phyloP scores from a whole-genome alignment of 2,888 invertebrate species.

The Tipula confusa region DNA sequence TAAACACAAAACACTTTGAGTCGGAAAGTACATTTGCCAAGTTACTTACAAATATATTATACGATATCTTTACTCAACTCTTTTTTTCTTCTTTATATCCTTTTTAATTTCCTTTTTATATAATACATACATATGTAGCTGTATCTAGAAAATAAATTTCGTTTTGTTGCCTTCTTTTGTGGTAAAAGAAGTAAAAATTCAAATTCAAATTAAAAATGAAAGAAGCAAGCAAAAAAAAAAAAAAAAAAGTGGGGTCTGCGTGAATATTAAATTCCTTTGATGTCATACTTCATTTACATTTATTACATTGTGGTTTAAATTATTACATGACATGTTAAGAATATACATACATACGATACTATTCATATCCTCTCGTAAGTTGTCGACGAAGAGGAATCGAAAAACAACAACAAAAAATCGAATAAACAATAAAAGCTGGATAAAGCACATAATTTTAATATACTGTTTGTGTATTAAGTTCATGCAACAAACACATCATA shows the following conservation, averaged over 20 bases:
- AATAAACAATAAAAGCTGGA: neutral
- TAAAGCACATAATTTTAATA: neutral
- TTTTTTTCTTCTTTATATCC: neutral
- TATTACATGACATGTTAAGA: slow-evolving; percentile 3
- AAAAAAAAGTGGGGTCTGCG: neutral
- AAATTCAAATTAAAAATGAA: slow-evolving; percentile 3
- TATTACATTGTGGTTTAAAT: neutral
- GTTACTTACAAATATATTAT: neutral
- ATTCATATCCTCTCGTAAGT: neutral
- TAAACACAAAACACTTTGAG: no score
- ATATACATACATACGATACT: neutral
- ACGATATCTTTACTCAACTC: neutral
- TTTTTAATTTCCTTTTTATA: neutral
- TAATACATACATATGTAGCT: neutral
- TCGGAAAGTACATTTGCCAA: neutral
- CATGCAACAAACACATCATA: neutral
- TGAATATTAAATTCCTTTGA: slow-evolving; percentile 25
- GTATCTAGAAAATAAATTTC: neutral
- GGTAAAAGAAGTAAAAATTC: neutral
- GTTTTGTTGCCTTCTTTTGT: neutral
- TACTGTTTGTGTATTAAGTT: neutral
- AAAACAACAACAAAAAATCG: neutral
- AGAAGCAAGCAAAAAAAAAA: neutral
- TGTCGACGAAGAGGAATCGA: neutral
- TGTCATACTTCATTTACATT: slow-evolving; percentile 25